These are phyloP conservation scores for Drosophila demipolita DNA, from an alignment of 2,888 invertebrate genomes.

Conservation along the genomic window DNA sequence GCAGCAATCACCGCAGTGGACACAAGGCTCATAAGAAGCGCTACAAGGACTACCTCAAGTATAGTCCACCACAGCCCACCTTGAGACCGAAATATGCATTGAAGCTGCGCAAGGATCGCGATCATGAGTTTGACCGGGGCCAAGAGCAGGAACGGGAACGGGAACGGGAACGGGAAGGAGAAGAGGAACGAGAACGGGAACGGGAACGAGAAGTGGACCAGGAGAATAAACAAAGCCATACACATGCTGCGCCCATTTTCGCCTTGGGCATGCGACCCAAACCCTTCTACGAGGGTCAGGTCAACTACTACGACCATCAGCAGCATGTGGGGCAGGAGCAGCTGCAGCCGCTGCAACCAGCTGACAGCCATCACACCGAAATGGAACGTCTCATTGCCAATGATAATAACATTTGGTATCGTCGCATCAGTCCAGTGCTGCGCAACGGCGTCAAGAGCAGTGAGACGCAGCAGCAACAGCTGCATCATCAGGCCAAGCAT, in stretches of 20 bases:
- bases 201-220: conserved; percentile 6
- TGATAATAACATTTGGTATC: conserved; percentile 77
- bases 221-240: conserved; percentile 12
- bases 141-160: conserved; percentile 12
- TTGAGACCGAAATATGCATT: conserved; percentile 34
- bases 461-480: conserved; percentile 39
- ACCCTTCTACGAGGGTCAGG: conserved; percentile 83
- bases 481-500: conserved; percentile 25
- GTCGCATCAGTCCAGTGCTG: conserved; percentile 74
- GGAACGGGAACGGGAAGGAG: conserved; percentile 13
- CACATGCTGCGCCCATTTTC: conserved; percentile 51
- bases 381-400: conserved; percentile 68
- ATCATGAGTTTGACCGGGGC: conserved; percentile 8
- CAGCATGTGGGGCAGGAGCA: conserved; percentile 15
- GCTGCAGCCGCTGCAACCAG: conserved; percentile 35
- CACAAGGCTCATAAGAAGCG: conserved; percentile 84
- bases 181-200: conserved; percentile 10
- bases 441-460: conserved; percentile 69
- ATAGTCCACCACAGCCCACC: conserved; percentile 18
- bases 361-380: conserved; percentile 43
- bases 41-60: conserved; percentile 81
- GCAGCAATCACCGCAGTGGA: conserved; percentile 79
- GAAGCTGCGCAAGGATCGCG: conserved; percentile 39
- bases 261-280: conserved; percentile 58
- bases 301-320: conserved; percentile 81